phyloP scores from a whole-genome alignment of 2,888 invertebrate species.

The Cyclophora punctaria region DNA sequence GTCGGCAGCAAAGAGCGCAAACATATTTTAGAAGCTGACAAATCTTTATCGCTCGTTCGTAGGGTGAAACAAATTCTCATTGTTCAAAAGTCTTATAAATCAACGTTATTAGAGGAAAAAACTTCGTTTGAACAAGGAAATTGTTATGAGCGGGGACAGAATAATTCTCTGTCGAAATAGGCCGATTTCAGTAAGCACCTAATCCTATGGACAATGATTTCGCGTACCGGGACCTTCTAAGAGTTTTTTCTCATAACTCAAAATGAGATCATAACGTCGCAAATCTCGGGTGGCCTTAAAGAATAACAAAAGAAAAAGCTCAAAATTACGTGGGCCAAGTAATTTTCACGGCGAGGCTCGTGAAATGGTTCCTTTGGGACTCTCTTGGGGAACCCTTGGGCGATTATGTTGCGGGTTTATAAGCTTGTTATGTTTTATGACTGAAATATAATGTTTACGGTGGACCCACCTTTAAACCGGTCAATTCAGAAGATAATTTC shows the following conservation, averaged over 20 bases:
- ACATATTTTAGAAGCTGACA: conserved; percentile 1
- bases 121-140: conserved; percentile 25
- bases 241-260: conserved; percentile 71
- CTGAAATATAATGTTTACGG: conserved; percentile 54
- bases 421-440: conserved; percentile 71
- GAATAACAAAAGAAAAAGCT: conserved; percentile 70
- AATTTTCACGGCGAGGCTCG: conserved; percentile 67
- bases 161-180: conserved; percentile 27
- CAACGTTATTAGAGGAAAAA: conserved; percentile 21
- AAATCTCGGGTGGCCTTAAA: conserved; percentile 64
- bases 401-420: conserved; percentile 70
- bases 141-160: conserved; percentile 21
- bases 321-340: conserved; percentile 69
- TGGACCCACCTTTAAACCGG: conserved; percentile 38
- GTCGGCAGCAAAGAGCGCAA: not conserved
- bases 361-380: conserved; percentile 61
- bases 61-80: conserved; percentile 20
- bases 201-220: conserved; percentile 65
- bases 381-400: conserved; percentile 45
- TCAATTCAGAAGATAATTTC: conserved; percentile 18
- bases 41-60: conserved; percentile 25
- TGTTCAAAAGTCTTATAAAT: conserved; percentile 18
- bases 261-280: conserved; percentile 73
- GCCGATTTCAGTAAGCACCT: conserved; percentile 47
- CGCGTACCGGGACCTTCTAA: conserved; percentile 54